Evolutionary conservation across 92 coral and sea anemone species (phyloP).

Genomic region (Epizoanthus rinbou): DNA sequence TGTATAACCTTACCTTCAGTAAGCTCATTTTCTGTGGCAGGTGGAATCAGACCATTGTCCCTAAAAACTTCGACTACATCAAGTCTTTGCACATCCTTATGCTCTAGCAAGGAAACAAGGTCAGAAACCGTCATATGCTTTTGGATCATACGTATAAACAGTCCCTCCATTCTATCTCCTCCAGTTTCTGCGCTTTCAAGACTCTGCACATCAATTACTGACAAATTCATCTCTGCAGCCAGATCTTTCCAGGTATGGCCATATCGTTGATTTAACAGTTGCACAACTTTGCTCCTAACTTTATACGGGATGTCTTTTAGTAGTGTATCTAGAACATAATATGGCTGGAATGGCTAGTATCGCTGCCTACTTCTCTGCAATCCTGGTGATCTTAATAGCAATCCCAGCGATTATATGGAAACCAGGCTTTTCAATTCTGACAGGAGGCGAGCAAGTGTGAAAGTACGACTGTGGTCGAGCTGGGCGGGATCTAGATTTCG

Average conservation of each 20-base stretch:
- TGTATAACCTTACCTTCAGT: not conserved
- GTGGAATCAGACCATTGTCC: constrained; percentile 5
- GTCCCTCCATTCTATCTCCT: constrained; percentile 65
- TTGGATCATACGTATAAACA: constrained; percentile 68
- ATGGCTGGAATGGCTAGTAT: too few species aligned
- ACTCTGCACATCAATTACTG: constrained; percentile 47
- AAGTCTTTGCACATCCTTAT: constrained; percentile 35
- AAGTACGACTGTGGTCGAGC: too few species aligned
- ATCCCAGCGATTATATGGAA: too few species aligned
- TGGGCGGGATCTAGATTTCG: too few species aligned
- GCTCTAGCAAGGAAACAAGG: constrained; percentile 49
- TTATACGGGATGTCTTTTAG: constrained; percentile 65
- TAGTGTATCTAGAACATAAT: constrained; percentile 51
- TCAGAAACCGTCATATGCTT: constrained; percentile 41
- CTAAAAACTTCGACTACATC: constrained; percentile 52
- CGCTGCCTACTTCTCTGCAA: too few species aligned
- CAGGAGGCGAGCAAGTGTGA: too few species aligned
- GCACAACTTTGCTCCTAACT: constrained; percentile 48
- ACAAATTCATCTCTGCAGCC: constrained; percentile 62
- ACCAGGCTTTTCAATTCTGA: too few species aligned
- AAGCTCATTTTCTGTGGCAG: constrained; percentile 10
- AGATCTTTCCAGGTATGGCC: constrained; percentile 70
- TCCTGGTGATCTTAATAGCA: too few species aligned
- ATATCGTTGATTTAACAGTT: constrained; percentile 9
- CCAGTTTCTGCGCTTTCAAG: constrained; percentile 16